Conservation (phyloP, 2,888 invertebrate genomes). For the Phyllotreta cruciferae region DNA sequence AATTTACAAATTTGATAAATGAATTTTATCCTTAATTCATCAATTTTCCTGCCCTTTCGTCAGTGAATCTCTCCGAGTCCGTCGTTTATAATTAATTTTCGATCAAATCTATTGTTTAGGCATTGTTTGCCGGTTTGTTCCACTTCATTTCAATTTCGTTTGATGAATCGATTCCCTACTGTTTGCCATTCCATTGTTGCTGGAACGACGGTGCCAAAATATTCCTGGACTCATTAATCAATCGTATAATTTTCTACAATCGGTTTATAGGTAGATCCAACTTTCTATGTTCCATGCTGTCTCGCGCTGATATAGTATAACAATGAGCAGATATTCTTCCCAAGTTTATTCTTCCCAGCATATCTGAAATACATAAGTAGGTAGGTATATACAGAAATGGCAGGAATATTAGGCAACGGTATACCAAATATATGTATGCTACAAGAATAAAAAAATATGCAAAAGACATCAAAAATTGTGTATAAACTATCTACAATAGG, state of each 20-base stretch:
- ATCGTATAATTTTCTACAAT: slow-evolving; percentile 34
- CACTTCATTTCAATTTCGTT: slow-evolving; percentile 40
- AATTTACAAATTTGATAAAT: slow-evolving; percentile 52
- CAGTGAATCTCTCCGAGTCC: slow-evolving; percentile 47
- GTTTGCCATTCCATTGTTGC: slow-evolving; percentile 44
- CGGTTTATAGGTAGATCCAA: slow-evolving; percentile 11
- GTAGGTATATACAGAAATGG: no score
- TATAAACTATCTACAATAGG: no score
- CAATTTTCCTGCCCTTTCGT: slow-evolving; percentile 58
- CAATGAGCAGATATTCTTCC: no score
- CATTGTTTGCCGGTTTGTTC: slow-evolving; percentile 39
- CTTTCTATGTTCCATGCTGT: slow-evolving; percentile 4
- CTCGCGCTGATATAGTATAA: no score
- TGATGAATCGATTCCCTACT: slow-evolving; percentile 45
- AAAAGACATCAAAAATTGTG: no score
- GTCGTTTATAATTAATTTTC: slow-evolving; percentile 51
- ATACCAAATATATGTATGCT: no score
- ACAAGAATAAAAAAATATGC: no score
- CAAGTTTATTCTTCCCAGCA: no score
- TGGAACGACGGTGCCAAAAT: slow-evolving; percentile 41
- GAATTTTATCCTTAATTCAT: slow-evolving; percentile 54
- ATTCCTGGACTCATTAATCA: slow-evolving; percentile 43
- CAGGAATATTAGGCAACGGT: no score
- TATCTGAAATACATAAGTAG: no score
- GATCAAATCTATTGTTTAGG: slow-evolving; percentile 42